Percentiles rank a stretch among this genome's conserved stretches.
phyloP scores from a whole-genome alignment of 2,797 vertebrate genomes.

The Gymnothorax reevesii region DNA sequence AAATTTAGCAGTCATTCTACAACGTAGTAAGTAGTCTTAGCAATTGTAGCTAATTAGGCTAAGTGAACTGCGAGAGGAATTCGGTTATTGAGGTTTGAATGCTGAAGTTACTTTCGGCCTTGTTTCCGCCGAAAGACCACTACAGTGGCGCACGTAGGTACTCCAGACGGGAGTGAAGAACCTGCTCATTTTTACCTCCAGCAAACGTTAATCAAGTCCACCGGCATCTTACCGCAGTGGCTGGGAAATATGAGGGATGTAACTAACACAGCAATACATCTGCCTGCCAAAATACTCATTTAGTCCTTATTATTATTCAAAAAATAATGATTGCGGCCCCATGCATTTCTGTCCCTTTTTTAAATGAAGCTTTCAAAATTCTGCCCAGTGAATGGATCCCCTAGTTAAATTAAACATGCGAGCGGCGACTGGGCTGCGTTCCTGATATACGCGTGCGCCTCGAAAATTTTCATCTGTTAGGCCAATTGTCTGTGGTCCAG shows the following conservation, averaged over 20 bases:
- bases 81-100: too few relatives aligned
- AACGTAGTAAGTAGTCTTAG: too few relatives aligned
- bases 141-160: neutral
- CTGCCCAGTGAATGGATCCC: constrained; percentile 29
- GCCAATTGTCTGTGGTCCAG: constrained; percentile 22
- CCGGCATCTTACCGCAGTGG: constrained; percentile 39
- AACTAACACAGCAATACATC: constrained; percentile 43
- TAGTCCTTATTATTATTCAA: constrained; percentile 53
- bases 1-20: too few relatives aligned
- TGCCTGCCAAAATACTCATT: constrained; percentile 50
- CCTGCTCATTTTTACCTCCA: constrained; percentile 35
- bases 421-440: neutral
- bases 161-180: neutral
- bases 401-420: constrained; percentile 35
- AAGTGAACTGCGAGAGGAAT: too few relatives aligned
- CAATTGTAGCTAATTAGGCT: too few relatives aligned
- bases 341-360: constrained; percentile 37
- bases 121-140: too few relatives aligned
- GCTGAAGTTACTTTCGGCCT: too few relatives aligned
- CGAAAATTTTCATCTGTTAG: constrained; percentile 34
- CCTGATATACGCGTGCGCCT: constrained; percentile 30
- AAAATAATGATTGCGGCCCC: constrained; percentile 52
- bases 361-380: constrained; percentile 42
- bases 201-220: constrained; percentile 43
- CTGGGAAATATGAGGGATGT: constrained; percentile 37